Evolutionary conservation across 1,140 invertebrate genomes (phyloP).

Genomic region (Drosophila kohkoa): DNA sequence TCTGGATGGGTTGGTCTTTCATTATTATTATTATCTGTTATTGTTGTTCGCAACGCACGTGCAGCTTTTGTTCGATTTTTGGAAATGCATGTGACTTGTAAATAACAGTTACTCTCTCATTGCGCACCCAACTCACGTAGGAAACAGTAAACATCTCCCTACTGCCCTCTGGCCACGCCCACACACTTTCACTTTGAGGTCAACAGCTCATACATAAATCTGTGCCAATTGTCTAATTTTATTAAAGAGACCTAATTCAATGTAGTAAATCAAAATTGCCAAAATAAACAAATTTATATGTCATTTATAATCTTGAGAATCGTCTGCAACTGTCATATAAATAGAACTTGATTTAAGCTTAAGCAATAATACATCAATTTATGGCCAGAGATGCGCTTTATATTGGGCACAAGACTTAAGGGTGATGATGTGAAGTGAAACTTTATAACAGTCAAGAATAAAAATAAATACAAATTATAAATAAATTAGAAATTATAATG

Average conservation of each 20-base stretch:
- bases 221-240: slow-evolving; percentile 24
- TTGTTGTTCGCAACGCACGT: slow-evolving; percentile 51
- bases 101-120: slow-evolving; percentile 3
- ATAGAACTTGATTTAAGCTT: neutral
- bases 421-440: neutral
- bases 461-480: too few relatives aligned
- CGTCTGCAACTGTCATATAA: slow-evolving; percentile 13
- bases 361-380: neutral
- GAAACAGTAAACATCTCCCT: neutral
- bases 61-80: slow-evolving; percentile 38
- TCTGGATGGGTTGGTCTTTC: slow-evolving; percentile 15
- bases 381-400: slow-evolving; percentile 7
- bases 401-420: neutral
- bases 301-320: neutral
- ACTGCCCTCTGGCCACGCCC: slow-evolving; percentile 23
- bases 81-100: slow-evolving; percentile 20
- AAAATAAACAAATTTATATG: slow-evolving; percentile 10
- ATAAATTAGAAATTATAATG: too few relatives aligned
- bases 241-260: slow-evolving; percentile 38
- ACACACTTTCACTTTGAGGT: slow-evolving; percentile 37
- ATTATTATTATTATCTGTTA: slow-evolving; percentile 13
- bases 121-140: slow-evolving; percentile 16
- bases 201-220: slow-evolving; percentile 3
- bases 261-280: slow-evolving; percentile 27
- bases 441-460: too few relatives aligned